Evolutionary conservation across 2,888 invertebrate species (phyloP).

Genomic region (Oasisia sp.): DNA sequence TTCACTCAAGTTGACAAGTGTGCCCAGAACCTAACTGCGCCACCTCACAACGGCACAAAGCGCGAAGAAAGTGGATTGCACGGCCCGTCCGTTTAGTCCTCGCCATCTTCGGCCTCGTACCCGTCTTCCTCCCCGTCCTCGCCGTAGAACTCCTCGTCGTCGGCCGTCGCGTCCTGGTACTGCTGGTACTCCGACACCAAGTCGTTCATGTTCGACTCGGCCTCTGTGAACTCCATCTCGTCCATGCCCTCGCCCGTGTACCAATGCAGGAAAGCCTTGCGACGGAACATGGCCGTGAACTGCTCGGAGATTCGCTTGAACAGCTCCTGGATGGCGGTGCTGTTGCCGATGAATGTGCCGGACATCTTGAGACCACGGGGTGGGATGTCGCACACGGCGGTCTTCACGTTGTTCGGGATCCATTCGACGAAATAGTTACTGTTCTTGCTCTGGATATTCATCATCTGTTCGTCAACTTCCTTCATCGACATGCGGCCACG

Average conservation of each 20-base stretch:
- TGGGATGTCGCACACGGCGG: constrained; percentile 91
- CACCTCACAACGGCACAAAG: neutral
- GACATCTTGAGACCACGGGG: constrained; percentile 89
- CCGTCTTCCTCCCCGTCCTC: constrained; percentile 44
- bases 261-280: constrained; percentile 97
- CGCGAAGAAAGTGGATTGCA: neutral
- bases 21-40: neutral
- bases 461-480: constrained; percentile 91
- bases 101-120: neutral
- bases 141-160: constrained; percentile 51
- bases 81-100: neutral
- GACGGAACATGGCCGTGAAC: constrained; percentile 85
- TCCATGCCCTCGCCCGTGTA: constrained; percentile 98
- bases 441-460: constrained; percentile 95
- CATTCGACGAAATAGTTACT: constrained; percentile 85
- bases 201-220: constrained; percentile 92
- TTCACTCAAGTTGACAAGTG: neutral
- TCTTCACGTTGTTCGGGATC: constrained; percentile 94
- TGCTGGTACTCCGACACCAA: constrained; percentile 65
- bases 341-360: constrained; percentile 84
- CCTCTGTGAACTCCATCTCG: constrained; percentile 96
- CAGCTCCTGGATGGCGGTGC: constrained; percentile 62
- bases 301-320: constrained; percentile 64
- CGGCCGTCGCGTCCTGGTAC: constrained; percentile 67
- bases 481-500: constrained; percentile 94